phyloP scores from a whole-genome alignment of 1,140 invertebrate species.

The Drosophila nigrodunni region DNA sequence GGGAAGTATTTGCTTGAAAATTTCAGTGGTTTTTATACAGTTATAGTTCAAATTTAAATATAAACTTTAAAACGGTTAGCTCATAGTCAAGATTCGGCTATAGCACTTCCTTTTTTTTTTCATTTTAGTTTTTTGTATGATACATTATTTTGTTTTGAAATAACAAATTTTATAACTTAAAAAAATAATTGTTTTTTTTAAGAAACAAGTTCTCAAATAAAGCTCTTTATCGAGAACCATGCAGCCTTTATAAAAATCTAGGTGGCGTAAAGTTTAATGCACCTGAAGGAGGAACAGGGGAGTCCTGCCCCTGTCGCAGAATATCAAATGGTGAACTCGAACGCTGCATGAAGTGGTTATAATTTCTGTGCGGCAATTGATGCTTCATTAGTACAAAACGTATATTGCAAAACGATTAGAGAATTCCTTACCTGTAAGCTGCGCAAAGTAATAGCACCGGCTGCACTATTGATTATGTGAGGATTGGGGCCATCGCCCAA shows the following conservation, averaged over 20 bases:
- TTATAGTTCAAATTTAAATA: too few species aligned
- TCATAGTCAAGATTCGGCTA: too few species aligned
- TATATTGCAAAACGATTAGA: neutral
- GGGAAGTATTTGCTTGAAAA: too few species aligned
- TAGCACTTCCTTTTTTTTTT: conserved; percentile 6
- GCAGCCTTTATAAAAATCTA: conserved; percentile 84
- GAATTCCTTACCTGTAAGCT: conserved; percentile 70
- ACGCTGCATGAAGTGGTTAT: conserved; percentile 79
- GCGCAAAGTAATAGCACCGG: conserved; percentile 65
- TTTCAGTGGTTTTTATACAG: too few species aligned
- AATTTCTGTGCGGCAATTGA: conserved; percentile 75
- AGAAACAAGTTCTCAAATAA: conserved; percentile 84
- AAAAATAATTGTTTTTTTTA: conserved; percentile 45
- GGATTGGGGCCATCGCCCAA: conserved; percentile 90
- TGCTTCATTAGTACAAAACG: conserved; percentile 43
- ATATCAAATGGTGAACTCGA: conserved; percentile 80
- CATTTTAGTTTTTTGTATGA: conserved; percentile 3
- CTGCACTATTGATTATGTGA: conserved; percentile 85
- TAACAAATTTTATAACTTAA: conserved; percentile 28
- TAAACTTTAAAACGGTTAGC: too few species aligned
- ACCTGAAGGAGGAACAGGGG: conserved; percentile 75
- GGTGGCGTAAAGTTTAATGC: conserved; percentile 82
- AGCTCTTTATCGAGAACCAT: conserved; percentile 76
- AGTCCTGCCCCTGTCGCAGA: conserved; percentile 71
- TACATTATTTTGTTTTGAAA: conserved; percentile 31